Percentiles rank a stretch among this genome's conserved stretches.
These are phyloP conservation scores for Gnathonemus echidnorhynchus DNA, from an alignment of 2,113 vertebrate genomes.

Conservation along the genomic window DNA sequence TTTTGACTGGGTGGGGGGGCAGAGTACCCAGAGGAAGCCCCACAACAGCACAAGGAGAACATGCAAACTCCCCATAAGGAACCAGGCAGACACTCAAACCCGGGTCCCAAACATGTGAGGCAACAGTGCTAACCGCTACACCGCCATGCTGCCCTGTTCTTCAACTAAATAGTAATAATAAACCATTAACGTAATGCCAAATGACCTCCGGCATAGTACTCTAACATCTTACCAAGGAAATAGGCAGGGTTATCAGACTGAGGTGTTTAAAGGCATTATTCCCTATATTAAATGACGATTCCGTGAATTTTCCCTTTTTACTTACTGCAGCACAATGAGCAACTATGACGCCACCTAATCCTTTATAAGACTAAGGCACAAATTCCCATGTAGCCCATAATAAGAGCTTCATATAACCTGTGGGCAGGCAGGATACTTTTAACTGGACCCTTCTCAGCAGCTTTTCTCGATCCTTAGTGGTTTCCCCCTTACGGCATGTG, in stretches of 20 bases:
- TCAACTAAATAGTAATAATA: neutral
- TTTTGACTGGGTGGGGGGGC: too few relatives aligned
- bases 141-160: neutral
- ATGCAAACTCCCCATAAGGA: neutral
- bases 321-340: neutral
- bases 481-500: neutral
- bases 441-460: neutral
- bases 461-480: neutral
- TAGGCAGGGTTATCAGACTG: neutral
- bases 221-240: neutral
- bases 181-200: neutral
- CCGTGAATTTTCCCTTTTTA: neutral
- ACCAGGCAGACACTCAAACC: neutral
- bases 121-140: neutral
- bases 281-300: neutral
- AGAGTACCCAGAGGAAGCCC: neutral
- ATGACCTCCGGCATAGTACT: neutral
- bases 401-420: neutral
- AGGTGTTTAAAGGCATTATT: neutral
- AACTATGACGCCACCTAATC: neutral
- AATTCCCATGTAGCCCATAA: neutral
- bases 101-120: neutral
- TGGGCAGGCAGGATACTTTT: neutral
- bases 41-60: neutral
- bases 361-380: neutral